Conservation (phyloP, 2,113 vertebrate species). For the Phycodurus eques region DNA sequence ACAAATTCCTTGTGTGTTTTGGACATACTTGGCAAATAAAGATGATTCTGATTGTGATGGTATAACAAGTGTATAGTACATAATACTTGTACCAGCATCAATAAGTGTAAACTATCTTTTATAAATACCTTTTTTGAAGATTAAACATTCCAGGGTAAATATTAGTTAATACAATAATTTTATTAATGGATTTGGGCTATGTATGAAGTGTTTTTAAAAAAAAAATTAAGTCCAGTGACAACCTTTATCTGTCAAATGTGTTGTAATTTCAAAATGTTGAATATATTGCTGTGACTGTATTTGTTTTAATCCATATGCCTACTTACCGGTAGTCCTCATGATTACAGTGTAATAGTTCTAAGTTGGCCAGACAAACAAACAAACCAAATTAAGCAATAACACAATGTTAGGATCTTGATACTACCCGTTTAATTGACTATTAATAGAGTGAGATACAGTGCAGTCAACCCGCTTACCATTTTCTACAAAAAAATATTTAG, state of each 20-base stretch:
- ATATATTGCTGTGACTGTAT: not conserved
- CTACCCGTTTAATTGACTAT: conserved; percentile 1
- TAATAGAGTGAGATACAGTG: conserved; percentile 4
- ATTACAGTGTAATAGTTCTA: not conserved
- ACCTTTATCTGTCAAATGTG: not conserved
- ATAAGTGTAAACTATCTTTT: no score
- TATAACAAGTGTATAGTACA: no score
- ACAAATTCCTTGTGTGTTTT: no score
- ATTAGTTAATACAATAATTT: no score
- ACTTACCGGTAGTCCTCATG: not conserved
- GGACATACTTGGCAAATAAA: no score
- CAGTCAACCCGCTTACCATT: not conserved
- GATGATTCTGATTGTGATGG: no score
- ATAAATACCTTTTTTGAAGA: no score
- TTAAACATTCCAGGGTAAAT: no score
- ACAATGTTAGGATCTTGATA: not conserved
- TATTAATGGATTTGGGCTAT: no score
- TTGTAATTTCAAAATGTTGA: not conserved
- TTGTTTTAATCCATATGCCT: not conserved
- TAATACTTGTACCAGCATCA: no score
- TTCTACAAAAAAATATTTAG: not conserved
- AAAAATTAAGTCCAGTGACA: not conserved
- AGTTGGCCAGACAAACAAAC: not conserved
- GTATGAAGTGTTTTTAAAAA: no score
- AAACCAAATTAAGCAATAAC: not conserved